Conservation (phyloP, 2,888 invertebrate species). For the Calliphora vomitoria region DNA sequence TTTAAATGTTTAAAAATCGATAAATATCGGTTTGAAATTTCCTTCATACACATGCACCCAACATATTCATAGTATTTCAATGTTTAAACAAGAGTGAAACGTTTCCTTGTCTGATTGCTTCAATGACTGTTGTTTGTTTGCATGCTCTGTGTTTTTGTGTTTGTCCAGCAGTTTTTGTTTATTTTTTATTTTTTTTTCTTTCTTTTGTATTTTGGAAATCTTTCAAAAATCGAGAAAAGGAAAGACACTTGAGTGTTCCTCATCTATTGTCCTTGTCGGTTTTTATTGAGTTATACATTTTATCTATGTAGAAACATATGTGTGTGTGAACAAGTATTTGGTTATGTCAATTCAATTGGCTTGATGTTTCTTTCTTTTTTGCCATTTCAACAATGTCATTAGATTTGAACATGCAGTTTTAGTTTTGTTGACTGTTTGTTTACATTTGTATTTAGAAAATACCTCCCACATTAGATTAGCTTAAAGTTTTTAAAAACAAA, state of each 20-base stretch:
- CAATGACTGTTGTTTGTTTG: slow-evolving; percentile 33
- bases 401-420: not conserved
- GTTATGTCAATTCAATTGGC: slow-evolving; percentile 44
- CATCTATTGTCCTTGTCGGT: slow-evolving; percentile 47
- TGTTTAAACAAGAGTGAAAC: not conserved
- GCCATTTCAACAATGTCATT: slow-evolving; percentile 19
- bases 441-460: not conserved
- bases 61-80: not conserved
- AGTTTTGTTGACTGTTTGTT: not conserved
- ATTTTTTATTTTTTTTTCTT: too few relatives aligned
- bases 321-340: slow-evolving; percentile 6
- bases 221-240: slow-evolving; percentile 11
- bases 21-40: slow-evolving; percentile 61
- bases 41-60: not conserved
- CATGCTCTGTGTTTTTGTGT: not conserved
- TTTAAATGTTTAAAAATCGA: slow-evolving; percentile 58
- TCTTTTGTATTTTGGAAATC: slow-evolving; percentile 23
- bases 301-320: not conserved
- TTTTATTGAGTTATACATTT: slow-evolving; percentile 27
- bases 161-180: not conserved
- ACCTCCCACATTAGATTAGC: not conserved
- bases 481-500: not conserved
- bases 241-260: slow-evolving; percentile 33
- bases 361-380: slow-evolving; percentile 3
- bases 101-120: slow-evolving; percentile 37